Conservation (phyloP, 92 coral and sea anemone species). For the Palythoa heliodiscus region DNA sequence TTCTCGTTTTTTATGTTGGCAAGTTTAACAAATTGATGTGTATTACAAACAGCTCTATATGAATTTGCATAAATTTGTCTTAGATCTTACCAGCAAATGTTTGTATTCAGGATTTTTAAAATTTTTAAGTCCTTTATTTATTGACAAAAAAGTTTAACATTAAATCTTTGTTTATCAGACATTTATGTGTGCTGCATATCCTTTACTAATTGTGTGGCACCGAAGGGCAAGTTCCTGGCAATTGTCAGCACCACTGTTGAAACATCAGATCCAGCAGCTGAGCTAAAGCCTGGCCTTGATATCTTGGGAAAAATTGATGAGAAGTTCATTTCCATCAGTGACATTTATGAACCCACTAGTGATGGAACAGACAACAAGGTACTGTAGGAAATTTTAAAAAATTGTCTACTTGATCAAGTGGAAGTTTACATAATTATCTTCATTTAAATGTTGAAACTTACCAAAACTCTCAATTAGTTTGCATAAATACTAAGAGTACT, state of each 20-base stretch:
- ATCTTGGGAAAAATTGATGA: conserved; percentile 84
- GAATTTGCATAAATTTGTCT: too few species aligned
- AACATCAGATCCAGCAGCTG: conserved; percentile 72
- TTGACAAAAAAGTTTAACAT: too few species aligned
- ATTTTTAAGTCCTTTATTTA: too few species aligned
- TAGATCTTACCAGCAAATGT: too few species aligned
- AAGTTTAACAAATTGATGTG: too few species aligned
- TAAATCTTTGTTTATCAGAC: conserved; percentile 51
- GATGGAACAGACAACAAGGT: conserved; percentile 87
- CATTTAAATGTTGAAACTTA: too few species aligned
- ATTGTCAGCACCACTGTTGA: conserved; percentile 92
- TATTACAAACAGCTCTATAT: too few species aligned
- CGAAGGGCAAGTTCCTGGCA: conserved; percentile 76
- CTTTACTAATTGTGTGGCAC: conserved; percentile 73
- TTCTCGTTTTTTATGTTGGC: too few species aligned
- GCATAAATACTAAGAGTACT: too few species aligned
- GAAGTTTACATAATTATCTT: too few species aligned
- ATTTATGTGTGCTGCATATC: conserved; percentile 89
- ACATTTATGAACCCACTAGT: conserved; percentile 79
- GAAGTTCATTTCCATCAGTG: conserved; percentile 73
- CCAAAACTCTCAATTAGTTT: too few species aligned
- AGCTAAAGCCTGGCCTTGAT: conserved; percentile 78
- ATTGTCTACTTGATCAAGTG: not conserved
- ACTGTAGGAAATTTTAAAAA: not conserved
- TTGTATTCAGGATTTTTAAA: too few species aligned